Evolutionary conservation across 2,797 vertebrate species (phyloP).

Genomic region (Schizopygopsis pylzovi): DNA sequence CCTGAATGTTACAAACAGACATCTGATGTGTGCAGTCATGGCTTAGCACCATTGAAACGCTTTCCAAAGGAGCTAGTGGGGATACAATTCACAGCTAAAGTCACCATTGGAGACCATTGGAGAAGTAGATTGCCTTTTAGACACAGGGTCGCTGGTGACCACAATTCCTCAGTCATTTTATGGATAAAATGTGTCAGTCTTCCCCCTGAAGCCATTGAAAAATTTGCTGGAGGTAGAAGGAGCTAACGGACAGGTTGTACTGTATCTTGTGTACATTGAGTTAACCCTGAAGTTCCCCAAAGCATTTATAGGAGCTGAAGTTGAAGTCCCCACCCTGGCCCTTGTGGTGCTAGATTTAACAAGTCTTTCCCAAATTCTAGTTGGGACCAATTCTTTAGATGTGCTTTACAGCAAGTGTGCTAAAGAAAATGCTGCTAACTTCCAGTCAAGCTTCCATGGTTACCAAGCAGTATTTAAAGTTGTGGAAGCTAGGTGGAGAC

Average conservation of each 20-base stretch:
- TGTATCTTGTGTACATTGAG: conserved; percentile 10
- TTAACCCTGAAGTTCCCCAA: conserved; percentile 11
- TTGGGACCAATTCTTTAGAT: conserved; percentile 33
- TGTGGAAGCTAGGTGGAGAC: too few species aligned
- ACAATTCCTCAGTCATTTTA: conserved; percentile 17
- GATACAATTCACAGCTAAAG: neutral
- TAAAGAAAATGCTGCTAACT: too few species aligned
- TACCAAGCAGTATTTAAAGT: too few species aligned
- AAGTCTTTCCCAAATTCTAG: neutral
- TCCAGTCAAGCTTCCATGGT: too few species aligned
- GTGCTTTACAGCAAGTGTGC: neutral
- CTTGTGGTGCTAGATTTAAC: conserved; percentile 12
- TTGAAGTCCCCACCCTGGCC: conserved; percentile 1
- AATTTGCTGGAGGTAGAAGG: conserved; percentile 30
- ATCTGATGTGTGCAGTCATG: neutral
- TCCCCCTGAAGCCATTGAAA: neutral
- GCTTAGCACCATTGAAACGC: neutral
- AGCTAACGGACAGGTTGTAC: conserved; percentile 22
- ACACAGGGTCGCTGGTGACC: neutral
- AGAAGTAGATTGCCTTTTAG: neutral
- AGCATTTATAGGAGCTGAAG: neutral
- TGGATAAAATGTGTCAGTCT: neutral
- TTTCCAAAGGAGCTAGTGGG: neutral
- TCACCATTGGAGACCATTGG: neutral
- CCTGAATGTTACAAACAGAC: neutral